These are phyloP conservation scores for Hylia prasina DNA, from an alignment of 2,113 vertebrate species.

Conservation along the genomic window DNA sequence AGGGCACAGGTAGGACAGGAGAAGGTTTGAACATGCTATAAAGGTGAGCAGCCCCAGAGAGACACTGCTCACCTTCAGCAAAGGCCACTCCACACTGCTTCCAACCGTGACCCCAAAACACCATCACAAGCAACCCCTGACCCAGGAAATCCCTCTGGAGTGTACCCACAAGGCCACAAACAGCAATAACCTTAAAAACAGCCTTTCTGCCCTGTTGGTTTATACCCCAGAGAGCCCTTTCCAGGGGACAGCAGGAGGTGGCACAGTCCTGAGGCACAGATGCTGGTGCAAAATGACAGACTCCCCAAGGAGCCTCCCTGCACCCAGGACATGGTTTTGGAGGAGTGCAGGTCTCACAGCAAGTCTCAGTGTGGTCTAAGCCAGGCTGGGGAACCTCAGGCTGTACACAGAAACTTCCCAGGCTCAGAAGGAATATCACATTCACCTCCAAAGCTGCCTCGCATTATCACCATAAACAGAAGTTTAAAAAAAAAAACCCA, in stretches of 20 bases:
- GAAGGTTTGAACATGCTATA: background rate
- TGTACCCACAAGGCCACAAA: background rate
- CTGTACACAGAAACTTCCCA: background rate
- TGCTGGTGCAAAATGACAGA: background rate
- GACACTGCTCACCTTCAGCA: background rate
- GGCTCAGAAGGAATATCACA: background rate
- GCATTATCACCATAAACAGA: background rate
- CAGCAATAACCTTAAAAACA: background rate
- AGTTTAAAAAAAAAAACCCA: background rate
- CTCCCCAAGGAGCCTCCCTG: background rate
- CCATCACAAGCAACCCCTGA: background rate
- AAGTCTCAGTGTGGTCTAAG: background rate
- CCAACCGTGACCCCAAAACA: background rate
- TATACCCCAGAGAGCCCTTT: background rate
- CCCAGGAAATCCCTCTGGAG: background rate
- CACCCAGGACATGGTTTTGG: background rate
- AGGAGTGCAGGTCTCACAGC: background rate
- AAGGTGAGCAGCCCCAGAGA: background rate
- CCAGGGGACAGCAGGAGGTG: background rate
- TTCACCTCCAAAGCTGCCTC: background rate
- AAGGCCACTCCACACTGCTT: background rate
- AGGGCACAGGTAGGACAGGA: background rate
- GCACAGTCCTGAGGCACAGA: accelerated
- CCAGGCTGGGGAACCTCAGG: accelerated
- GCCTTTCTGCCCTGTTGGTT: background rate